These are phyloP conservation scores for Drosophila melanogaster DNA, from an alignment of 1,140 invertebrate genomes.

Conservation along the genomic window Release_6_plus_ISO1_MT NT_033777.3:5453001-5453500, in stretches of 20 bases:
- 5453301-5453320: slow-evolving; percentile 27
- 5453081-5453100: slow-evolving; percentile 22
- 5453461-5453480: slow-evolving; percentile 21
- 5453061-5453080: slow-evolving; percentile 42
- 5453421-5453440: slow-evolving; percentile 27
- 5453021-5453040: slow-evolving; percentile 26
- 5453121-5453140: not conserved
- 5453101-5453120: not conserved
- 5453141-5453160: not conserved
- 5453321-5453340: slow-evolving; percentile 14
- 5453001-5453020: slow-evolving; percentile 13
- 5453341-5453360: slow-evolving; percentile 54
- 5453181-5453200: no score
- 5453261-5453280: not conserved
- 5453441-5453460: slow-evolving; percentile 17
- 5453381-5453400: slow-evolving; percentile 73
- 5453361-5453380: slow-evolving; percentile 56
- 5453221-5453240: no score
- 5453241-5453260: no score
- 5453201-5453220: no score
- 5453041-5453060: slow-evolving; percentile 60
- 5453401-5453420: slow-evolving; percentile 9
- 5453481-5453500: slow-evolving; percentile 14
- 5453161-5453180: no score
- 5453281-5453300: not conserved